phyloP scores from a whole-genome alignment of 2,888 invertebrate species.

The Lymantria dispar region DNA sequence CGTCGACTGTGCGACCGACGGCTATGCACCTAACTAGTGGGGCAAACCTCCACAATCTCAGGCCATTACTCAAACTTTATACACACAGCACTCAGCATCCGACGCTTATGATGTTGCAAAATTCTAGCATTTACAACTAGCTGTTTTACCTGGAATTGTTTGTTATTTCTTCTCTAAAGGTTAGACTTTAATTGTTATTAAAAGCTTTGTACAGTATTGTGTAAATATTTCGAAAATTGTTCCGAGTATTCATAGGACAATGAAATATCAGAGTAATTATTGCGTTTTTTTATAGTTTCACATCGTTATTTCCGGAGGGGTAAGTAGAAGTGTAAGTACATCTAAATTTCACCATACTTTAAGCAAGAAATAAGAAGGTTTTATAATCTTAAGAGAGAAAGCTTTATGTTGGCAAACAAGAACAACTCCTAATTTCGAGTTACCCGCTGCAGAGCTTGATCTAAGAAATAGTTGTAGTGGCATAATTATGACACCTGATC shows the following conservation, averaged over 20 bases:
- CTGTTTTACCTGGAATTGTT: slow-evolving; percentile 6
- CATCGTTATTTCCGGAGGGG: too few relatives aligned
- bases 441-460: too few relatives aligned
- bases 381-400: too few relatives aligned
- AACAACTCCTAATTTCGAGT: too few relatives aligned
- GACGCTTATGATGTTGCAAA: slow-evolving; percentile 34
- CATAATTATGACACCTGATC: too few relatives aligned
- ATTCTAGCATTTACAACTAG: slow-evolving; percentile 20
- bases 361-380: too few relatives aligned
- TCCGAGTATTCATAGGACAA: background rate
- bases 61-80: slow-evolving; percentile 45
- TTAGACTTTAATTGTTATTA: background rate
- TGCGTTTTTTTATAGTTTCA: too few relatives aligned
- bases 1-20: slow-evolving; percentile 46
- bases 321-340: too few relatives aligned
- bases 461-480: too few relatives aligned
- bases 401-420: too few relatives aligned
- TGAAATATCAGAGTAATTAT: too few relatives aligned
- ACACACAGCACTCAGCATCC: slow-evolving; percentile 27
- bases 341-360: too few relatives aligned
- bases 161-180: background rate
- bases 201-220: background rate
- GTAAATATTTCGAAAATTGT: background rate
- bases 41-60: slow-evolving; percentile 33
- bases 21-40: slow-evolving; percentile 32